Evolutionary conservation across 2,113 vertebrate genomes (phyloP), one percentile per base, ranked within the genome.

Genomic region (Colaptes auratus): DNA sequence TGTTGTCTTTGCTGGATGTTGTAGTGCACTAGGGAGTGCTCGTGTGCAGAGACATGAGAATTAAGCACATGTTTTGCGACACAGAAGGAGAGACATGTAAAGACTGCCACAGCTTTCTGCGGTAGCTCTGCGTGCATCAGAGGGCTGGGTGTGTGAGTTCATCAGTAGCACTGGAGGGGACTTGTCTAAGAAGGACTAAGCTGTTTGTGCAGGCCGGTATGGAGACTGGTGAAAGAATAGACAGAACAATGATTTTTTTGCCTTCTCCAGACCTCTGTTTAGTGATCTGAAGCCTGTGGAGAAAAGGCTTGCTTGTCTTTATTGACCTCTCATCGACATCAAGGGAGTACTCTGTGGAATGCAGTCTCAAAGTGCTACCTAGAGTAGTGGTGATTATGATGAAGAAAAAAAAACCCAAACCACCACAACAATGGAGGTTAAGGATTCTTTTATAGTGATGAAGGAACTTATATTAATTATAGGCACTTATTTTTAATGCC

Each of bases 21-120:
- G 3, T 61, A 65, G 8, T 30, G 33, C 17, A 3, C 39, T 30
- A 23, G 39, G 25, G 61, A 78, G 36, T 35, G 74, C 53, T 74
- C 55, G 0, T 11, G 61, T 30, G 39, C 1, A 4, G 4, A 30
- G 67, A 20, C 11, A 6, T 0, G 42, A 55, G 42, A n/a, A 14
- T 39, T 25, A 52, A 88, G 63, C 42, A 20, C 13, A 2, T 13
- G 46, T n/a, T 56, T 61, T 58, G 74, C 42, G 66, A 33, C 10
- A 5, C 39, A 2, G 4, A 9, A 28, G 36, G 9, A 44, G 35
- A 30, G 77, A 15, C 42, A 19, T 2, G 2, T 2, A 3, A 19
- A 36, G 27, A 44, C 24, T 35, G 4, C 50, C 44, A 16, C 56
- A 20, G 50, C 50, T 80, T 71, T 56, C 36, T 73, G 73, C 3